A percentile compares a stretch with the other conserved stretches of the same genome.
Conservation (phyloP, 2,888 invertebrate genomes). For the Charanyca ferruginea region DNA sequence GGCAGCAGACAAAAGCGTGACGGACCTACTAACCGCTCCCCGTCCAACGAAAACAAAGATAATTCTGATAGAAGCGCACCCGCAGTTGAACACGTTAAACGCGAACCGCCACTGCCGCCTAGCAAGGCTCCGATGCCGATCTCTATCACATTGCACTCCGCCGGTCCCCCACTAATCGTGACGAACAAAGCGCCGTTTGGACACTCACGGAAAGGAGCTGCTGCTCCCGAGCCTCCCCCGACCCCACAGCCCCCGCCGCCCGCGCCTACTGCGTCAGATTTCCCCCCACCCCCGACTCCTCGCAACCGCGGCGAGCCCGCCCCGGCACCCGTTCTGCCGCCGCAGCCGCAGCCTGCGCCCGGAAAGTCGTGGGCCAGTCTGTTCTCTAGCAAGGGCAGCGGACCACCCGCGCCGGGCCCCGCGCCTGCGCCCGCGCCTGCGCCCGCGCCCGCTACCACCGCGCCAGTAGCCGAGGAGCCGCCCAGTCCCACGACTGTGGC, state of each 20-base stretch:
- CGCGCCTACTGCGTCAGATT: slow-evolving; percentile 88
- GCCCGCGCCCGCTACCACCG: slow-evolving; percentile 62
- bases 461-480: slow-evolving; percentile 77
- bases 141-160: slow-evolving; percentile 86
- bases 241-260: slow-evolving; percentile 85
- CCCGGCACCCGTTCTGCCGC: slow-evolving; percentile 75
- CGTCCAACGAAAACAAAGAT: slow-evolving; percentile 80
- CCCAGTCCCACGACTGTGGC: slow-evolving; percentile 75
- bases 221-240: slow-evolving; percentile 79
- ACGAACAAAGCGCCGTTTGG: slow-evolving; percentile 87
- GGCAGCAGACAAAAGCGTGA: slow-evolving; percentile 87
- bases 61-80: slow-evolving; percentile 70
- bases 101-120: slow-evolving; percentile 83
- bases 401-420: slow-evolving; percentile 61
- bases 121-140: slow-evolving; percentile 89
- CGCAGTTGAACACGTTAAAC: slow-evolving; percentile 77
- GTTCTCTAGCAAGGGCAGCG: slow-evolving; percentile 87
- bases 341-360: slow-evolving; percentile 84
- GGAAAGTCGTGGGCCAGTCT: slow-evolving; percentile 93
- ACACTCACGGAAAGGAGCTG: slow-evolving; percentile 81
- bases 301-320: slow-evolving; percentile 81
- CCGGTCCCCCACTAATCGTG: slow-evolving; percentile 87
- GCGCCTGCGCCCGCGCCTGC: slow-evolving; percentile 65
- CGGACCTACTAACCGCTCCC: slow-evolving; percentile 81
- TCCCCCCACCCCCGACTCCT: slow-evolving; percentile 88